phyloP scores from a whole-genome alignment of 2,113 vertebrate genomes.

The Phaetusa simplex region DNA sequence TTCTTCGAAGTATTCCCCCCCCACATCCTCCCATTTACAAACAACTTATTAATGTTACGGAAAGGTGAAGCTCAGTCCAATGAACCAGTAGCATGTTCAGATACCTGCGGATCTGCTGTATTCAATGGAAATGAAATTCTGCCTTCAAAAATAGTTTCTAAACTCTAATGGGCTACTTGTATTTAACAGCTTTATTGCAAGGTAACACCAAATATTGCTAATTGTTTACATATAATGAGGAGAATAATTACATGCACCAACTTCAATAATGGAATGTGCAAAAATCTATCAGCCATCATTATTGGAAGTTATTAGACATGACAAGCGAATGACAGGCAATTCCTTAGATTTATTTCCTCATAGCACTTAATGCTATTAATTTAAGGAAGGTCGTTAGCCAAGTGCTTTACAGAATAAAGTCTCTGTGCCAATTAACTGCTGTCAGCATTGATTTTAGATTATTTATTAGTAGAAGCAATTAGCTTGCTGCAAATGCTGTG shows the following conservation, averaged over 20 bases:
- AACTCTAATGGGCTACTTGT: conserved; percentile 71
- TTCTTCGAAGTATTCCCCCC: background rate
- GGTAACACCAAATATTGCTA: conserved; percentile 89
- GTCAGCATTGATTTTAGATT: conserved; percentile 91
- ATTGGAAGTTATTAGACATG: conserved; percentile 99
- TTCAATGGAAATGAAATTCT: conserved; percentile 54
- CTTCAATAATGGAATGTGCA: conserved; percentile 99
- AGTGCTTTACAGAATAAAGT: conserved; percentile 93
- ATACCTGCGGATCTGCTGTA: background rate
- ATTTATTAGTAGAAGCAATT: conserved; percentile 91
- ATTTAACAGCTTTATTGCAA: conserved; percentile 86
- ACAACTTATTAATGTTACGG: background rate
- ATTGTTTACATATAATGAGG: conserved; percentile 99
- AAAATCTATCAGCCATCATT: conserved; percentile 99
- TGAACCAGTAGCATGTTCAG: background rate
- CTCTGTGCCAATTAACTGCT: conserved; percentile 90
- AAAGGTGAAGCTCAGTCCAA: conserved; percentile 16
- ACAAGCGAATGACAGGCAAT: conserved; percentile 99
- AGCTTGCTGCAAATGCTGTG: conserved; percentile 81
- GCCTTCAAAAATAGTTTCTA: conserved; percentile 62
- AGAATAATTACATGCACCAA: conserved; percentile 99
- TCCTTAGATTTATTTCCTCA: conserved; percentile 99
- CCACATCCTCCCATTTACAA: background rate
- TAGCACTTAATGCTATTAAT: conserved; percentile 96
- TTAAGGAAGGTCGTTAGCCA: conserved; percentile 94